Conservation (phyloP, 2,888 invertebrate genomes). For the Drosophila aldrichi region DNA sequence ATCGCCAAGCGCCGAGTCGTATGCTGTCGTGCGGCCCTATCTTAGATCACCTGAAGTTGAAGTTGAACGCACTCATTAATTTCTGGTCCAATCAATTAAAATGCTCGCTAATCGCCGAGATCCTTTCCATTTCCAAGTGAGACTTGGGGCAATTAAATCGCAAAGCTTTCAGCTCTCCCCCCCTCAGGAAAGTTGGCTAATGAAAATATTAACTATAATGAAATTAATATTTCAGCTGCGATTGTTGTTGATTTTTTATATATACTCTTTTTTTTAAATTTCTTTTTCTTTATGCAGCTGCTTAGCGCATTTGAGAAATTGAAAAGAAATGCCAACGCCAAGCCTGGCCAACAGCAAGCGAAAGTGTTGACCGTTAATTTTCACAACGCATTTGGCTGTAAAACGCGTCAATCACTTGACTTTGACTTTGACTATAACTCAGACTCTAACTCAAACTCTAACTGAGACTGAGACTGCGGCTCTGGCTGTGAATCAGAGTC, state of each 20-base stretch:
- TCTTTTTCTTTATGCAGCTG: conserved; percentile 20
- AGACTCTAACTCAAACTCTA: conserved; percentile 20
- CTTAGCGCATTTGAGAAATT: conserved; percentile 43
- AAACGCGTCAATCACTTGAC: conserved; percentile 59
- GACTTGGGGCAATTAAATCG: conserved; percentile 69
- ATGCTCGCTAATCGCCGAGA: conserved; percentile 39
- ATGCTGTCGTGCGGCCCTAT: conserved; percentile 17
- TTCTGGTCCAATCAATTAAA: conserved; percentile 46
- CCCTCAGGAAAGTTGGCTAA: conserved; percentile 72
- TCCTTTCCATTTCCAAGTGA: conserved; percentile 64
- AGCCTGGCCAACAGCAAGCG: conserved; percentile 50
- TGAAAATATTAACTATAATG: conserved; percentile 77
- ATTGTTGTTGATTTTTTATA: not conserved
- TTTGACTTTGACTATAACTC: conserved; percentile 49
- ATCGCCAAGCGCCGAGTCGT: not conserved
- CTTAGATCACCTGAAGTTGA: conserved; percentile 21
- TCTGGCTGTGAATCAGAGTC: conserved; percentile 1
- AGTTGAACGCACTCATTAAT: conserved; percentile 51
- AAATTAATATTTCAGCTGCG: conserved; percentile 71
- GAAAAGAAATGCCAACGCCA: conserved; percentile 52
- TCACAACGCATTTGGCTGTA: conserved; percentile 65
- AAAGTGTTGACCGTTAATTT: conserved; percentile 77
- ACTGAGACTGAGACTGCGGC: conserved; percentile 32
- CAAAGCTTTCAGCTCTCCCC: conserved; percentile 49
- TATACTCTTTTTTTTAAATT: not conserved